Base-by-base conservation (phyloP, 2,113 vertebrate genomes). In the Chlamydotis undulata region DNA sequence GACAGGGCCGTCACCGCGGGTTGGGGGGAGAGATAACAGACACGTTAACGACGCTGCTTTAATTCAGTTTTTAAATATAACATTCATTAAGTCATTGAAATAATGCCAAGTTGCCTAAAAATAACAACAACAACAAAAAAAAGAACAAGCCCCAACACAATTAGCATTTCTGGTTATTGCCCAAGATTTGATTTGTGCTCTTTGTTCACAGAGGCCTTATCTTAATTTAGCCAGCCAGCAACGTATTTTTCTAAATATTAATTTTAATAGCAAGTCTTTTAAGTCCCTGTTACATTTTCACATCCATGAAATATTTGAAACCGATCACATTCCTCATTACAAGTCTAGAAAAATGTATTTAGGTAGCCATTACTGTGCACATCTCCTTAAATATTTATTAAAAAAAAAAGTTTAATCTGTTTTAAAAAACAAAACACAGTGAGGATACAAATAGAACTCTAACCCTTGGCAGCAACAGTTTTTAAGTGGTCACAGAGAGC, bases 341-440 rank as follows among this genome's bases (percentile, higher is more conserved):
- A 65, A 79, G 53, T 6, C 50, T 59, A 84, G 50, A 90, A 95
- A 93, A 77, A 89, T 3, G 39, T 31, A 87, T 49, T 95, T 85
- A 92, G 90, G 56, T 22, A 83, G 70, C 78, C 70, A 39, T 69
- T 81, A 77, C 56, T 94, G 56, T 69, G 73, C 65, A 29, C 16
- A 14, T 86, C 73, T 93, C 85, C 43, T 96, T 83, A 94, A 96
- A 96, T 96, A 85, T 23, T 68, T 96, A 92, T 77, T 74, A 95
- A 87, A 79, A 89, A 35, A 65, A 56, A n/a, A 49, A 13, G 71
- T 79, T 82, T 89, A 90, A 91, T 79, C 74, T 39, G 9, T 84
- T 98, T 96, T 87, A 83, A 93, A 97, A 96, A 94, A 92, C 89
- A 92, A 91, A 71, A 90, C 89, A 87, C 5, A 3, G 65, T 49